phyloP scores from a whole-genome alignment of 2,888 invertebrate species.

The Omphaloscelis lunosa region DNA sequence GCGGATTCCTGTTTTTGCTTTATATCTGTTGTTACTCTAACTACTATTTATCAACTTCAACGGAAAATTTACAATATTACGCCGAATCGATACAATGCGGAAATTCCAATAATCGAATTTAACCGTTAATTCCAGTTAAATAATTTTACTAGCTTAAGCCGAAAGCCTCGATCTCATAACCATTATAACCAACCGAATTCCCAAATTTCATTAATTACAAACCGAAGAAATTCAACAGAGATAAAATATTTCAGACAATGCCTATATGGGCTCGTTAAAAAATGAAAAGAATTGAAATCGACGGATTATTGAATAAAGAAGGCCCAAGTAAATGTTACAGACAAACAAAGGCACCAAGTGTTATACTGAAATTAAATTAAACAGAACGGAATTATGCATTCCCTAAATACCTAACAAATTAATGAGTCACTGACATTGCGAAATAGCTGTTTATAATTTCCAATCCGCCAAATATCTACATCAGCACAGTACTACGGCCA shows the following conservation, averaged over 20 bases:
- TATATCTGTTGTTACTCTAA: too few species aligned
- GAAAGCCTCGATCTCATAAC: not conserved
- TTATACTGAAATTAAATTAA: not conserved
- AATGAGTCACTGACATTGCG: too few species aligned
- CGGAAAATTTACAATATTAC: not conserved
- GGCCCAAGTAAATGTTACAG: not conserved
- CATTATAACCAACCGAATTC: slow-evolving; percentile 10
- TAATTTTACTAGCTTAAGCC: not conserved
- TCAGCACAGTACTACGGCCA: too few species aligned
- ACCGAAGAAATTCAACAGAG: not conserved
- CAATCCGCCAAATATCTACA: too few species aligned
- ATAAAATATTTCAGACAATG: slow-evolving; percentile 27
- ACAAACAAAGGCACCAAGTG: not conserved
- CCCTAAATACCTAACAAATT: too few species aligned
- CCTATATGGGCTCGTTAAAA: slow-evolving; percentile 22
- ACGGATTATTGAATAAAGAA: slow-evolving; percentile 18
- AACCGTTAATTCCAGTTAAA: not conserved
- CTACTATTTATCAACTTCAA: not conserved
- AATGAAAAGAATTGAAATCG: slow-evolving; percentile 26
- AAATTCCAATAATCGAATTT: not conserved
- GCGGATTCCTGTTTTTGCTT: too few species aligned
- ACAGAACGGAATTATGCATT: too few species aligned
- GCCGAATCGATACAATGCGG: not conserved
- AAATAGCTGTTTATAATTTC: too few species aligned
- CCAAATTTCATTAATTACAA: slow-evolving; percentile 6